Evolutionary conservation across 2,797 vertebrate species (phyloP).

Genomic region (Anas flavirostris): DNA sequence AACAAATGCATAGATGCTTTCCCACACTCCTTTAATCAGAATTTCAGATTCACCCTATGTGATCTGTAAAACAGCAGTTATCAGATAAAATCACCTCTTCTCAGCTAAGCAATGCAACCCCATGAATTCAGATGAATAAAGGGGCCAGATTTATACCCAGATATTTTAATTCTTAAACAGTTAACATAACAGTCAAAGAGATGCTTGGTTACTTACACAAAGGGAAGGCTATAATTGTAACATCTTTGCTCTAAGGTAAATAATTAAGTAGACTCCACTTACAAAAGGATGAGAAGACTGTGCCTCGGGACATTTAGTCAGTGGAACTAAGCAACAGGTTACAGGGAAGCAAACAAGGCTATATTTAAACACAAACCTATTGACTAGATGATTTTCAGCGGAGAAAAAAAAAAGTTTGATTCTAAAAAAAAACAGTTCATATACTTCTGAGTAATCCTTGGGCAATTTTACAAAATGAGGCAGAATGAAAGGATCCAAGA

Average conservation of each 20-base stretch:
- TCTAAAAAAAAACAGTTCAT: neutral
- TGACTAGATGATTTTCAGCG: neutral
- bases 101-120: neutral
- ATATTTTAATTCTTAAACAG: slow-evolving; percentile 60
- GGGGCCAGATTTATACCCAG: slow-evolving; percentile 36
- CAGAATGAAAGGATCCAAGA: neutral
- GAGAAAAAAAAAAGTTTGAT: neutral
- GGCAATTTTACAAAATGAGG: neutral
- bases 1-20: neutral
- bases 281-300: slow-evolving; percentile 69
- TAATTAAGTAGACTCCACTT: slow-evolving; percentile 70
- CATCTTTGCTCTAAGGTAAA: slow-evolving; percentile 65
- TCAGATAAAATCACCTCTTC: slow-evolving; percentile 45
- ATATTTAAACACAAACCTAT: slow-evolving; percentile 48
- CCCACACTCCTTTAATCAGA: slow-evolving; percentile 29
- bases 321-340: slow-evolving; percentile 55
- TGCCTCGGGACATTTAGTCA: slow-evolving; percentile 56
- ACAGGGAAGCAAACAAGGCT: slow-evolving; percentile 37
- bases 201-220: slow-evolving; percentile 52
- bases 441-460: neutral
- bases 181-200: slow-evolving; percentile 65
- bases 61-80: slow-evolving; percentile 36
- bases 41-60: slow-evolving; percentile 3
- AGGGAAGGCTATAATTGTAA: slow-evolving; percentile 63
- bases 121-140: slow-evolving; percentile 16